Conservation (phyloP, 2,797 vertebrate species). For the Pseudochromis fuscus region DNA sequence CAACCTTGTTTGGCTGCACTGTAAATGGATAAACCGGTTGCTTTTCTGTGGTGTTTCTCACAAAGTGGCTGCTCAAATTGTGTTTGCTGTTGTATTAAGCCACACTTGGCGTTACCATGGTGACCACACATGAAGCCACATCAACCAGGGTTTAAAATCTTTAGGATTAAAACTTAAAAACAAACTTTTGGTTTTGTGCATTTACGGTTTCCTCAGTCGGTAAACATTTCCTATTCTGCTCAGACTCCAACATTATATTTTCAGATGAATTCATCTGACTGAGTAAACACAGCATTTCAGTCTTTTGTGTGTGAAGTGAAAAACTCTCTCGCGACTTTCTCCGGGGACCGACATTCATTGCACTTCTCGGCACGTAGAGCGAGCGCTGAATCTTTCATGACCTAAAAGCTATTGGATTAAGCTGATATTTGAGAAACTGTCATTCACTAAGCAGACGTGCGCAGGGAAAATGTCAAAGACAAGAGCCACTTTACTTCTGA, state of each 20-base stretch:
- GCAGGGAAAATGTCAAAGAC: slow-evolving; percentile 62
- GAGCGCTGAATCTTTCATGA: slow-evolving; percentile 55
- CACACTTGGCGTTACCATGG: slow-evolving; percentile 3
- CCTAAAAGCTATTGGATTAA: slow-evolving; percentile 54
- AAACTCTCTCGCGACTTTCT: slow-evolving; percentile 4
- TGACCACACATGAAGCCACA: slow-evolving; percentile 2
- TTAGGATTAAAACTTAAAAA: too few relatives aligned
- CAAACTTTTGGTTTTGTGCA: too few relatives aligned
- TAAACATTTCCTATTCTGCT: slow-evolving; percentile 2
- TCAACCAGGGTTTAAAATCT: slow-evolving; percentile 2
- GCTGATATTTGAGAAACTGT: slow-evolving; percentile 57
- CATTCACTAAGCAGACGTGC: slow-evolving; percentile 37
- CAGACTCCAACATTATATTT: background rate
- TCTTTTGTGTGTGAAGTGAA: slow-evolving; percentile 17
- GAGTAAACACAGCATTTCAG: slow-evolving; percentile 21
- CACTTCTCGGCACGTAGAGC: slow-evolving; percentile 41
- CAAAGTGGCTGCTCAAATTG: background rate
- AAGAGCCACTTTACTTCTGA: slow-evolving; percentile 31
- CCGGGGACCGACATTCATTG: slow-evolving; percentile 12
- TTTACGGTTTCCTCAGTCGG: background rate
- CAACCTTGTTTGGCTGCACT: too few relatives aligned
- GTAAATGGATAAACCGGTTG: too few relatives aligned
- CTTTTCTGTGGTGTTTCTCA: too few relatives aligned
- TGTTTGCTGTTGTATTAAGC: slow-evolving; percentile 7
- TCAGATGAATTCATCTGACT: background rate